Percentiles rank a stretch among this genome's conserved stretches.
These are phyloP conservation scores for Acleris sparsana DNA, from an alignment of 2,888 invertebrate species.

Conservation along the genomic window DNA sequence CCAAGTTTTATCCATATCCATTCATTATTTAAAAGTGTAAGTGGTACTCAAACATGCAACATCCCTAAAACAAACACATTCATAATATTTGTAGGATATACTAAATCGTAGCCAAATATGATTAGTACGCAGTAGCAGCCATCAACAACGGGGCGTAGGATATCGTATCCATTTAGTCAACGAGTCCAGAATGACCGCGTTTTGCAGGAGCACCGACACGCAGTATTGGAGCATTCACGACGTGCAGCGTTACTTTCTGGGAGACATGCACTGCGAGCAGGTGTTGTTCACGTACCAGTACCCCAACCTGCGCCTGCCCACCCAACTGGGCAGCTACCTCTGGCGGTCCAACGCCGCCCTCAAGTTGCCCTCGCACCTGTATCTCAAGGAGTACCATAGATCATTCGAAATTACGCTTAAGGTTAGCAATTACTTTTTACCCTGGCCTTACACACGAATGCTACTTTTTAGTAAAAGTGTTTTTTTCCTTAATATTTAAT, in stretches of 20 bases:
- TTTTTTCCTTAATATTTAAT: too few species aligned
- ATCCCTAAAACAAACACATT: too few species aligned
- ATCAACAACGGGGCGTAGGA: too few species aligned
- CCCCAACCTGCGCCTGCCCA: conserved; percentile 62
- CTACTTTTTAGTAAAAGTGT: too few species aligned
- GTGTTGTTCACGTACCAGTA: conserved; percentile 69
- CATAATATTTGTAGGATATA: too few species aligned
- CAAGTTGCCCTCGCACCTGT: conserved; percentile 54
- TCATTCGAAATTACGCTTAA: conserved; percentile 63
- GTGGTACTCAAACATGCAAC: too few species aligned
- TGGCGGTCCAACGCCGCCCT: conserved; percentile 63
- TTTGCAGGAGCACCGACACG: conserved; percentile 57
- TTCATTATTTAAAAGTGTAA: too few species aligned
- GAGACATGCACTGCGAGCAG: conserved; percentile 65
- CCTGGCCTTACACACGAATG: not conserved
- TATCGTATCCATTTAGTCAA: too few species aligned
- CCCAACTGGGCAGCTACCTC: conserved; percentile 55
- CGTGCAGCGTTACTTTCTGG: conserved; percentile 66
- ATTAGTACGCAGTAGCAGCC: too few species aligned
- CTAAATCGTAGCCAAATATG: too few species aligned
- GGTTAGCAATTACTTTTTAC: conserved; percentile 46
- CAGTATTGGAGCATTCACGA: conserved; percentile 70
- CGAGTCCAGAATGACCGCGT: too few species aligned
- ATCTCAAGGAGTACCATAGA: conserved; percentile 57
- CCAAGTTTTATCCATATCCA: too few species aligned